Evolutionary conservation across 2,797 vertebrate genomes (phyloP).

Genomic region (Pseudochaenichthys georgianus): DNA sequence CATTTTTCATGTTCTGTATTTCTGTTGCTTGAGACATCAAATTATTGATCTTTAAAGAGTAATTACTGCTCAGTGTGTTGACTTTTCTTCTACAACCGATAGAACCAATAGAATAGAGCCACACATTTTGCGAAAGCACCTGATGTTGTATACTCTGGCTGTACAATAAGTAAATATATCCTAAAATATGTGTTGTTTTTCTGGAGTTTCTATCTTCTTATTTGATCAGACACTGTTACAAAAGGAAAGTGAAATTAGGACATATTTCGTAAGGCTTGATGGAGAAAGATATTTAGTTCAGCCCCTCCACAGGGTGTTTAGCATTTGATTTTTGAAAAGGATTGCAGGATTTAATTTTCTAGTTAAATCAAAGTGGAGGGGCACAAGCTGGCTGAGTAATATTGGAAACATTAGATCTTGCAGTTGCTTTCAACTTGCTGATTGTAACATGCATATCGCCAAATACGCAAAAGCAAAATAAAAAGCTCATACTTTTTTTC

Average conservation of each 20-base stretch:
- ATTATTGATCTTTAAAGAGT: conserved; percentile 12
- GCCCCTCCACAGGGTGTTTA: neutral
- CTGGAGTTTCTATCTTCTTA: neutral
- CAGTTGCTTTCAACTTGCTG: neutral
- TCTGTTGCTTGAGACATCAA: conserved; percentile 28
- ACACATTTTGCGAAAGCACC: neutral
- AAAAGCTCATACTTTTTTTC: neutral
- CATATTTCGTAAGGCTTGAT: neutral
- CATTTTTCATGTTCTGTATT: conserved; percentile 1
- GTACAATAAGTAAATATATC: neutral
- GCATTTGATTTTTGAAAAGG: neutral
- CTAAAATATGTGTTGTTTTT: neutral
- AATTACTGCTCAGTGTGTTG: neutral
- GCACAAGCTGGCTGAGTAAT: neutral
- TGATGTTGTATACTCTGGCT: neutral
- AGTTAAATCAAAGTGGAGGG: neutral
- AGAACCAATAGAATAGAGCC: neutral
- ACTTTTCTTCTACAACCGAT: neutral
- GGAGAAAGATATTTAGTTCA: neutral
- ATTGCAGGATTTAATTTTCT: neutral
- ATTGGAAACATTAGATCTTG: neutral
- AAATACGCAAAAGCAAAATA: neutral
- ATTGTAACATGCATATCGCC: neutral
- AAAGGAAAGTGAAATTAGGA: neutral
- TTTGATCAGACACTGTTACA: neutral